Conservation (phyloP, 2,888 invertebrate species). For the Napeogenes inachia region DNA sequence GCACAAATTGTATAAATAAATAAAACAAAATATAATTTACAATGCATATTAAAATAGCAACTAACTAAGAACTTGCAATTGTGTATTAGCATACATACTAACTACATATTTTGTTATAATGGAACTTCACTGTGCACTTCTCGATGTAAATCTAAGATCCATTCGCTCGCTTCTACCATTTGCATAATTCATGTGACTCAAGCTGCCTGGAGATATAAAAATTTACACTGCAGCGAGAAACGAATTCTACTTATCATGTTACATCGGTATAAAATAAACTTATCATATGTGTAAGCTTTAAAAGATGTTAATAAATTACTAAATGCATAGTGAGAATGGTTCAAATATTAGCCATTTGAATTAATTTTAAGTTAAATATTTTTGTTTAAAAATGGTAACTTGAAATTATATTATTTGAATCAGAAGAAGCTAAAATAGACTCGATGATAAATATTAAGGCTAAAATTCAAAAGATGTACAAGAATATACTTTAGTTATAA, state of each 20-base stretch:
- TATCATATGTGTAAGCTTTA: neutral
- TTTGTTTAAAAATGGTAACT: no score
- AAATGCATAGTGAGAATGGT: no score
- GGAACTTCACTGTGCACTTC: slow-evolving; percentile 41
- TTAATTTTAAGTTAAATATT: no score
- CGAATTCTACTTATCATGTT: slow-evolving; percentile 23
- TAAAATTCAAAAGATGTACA: no score
- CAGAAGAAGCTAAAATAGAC: no score
- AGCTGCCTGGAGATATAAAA: slow-evolving; percentile 53
- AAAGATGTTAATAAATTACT: neutral
- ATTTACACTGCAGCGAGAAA: slow-evolving; percentile 50
- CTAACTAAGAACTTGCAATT: slow-evolving; percentile 5
- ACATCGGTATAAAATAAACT: slow-evolving; percentile 15
- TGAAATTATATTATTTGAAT: no score
- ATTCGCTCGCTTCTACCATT: slow-evolving; percentile 51
- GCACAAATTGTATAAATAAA: no score
- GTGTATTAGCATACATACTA: slow-evolving; percentile 6
- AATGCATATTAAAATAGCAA: slow-evolving; percentile 32
- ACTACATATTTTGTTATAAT: slow-evolving; percentile 31
- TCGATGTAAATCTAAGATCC: slow-evolving; percentile 55
- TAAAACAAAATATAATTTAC: no score
- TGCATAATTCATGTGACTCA: slow-evolving; percentile 69
- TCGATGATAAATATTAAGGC: no score
- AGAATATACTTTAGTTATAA: no score
- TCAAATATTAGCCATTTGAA: no score